phyloP scores from a whole-genome alignment of 2,113 vertebrate species.

The Octodon degus region DNA sequence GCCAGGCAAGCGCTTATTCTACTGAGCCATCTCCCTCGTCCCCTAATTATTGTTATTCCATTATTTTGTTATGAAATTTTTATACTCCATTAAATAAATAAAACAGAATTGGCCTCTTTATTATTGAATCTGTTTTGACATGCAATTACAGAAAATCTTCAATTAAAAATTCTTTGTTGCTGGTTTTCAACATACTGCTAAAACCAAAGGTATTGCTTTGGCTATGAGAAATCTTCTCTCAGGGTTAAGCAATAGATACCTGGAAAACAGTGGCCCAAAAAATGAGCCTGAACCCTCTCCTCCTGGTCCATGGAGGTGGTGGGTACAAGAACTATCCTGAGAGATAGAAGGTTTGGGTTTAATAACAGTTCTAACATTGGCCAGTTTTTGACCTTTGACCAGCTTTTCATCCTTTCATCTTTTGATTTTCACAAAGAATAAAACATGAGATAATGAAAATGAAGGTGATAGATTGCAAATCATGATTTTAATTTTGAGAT shows the following conservation, averaged over 20 bases:
- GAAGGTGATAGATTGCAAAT: background rate
- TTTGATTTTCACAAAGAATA: background rate
- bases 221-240: background rate
- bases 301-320: background rate
- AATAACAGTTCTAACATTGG: background rate
- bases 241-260: background rate
- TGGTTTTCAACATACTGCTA: slow-evolving; percentile 19
- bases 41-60: background rate
- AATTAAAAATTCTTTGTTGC: background rate
- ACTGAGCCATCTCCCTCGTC: too few relatives aligned
- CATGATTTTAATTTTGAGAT: background rate
- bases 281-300: background rate
- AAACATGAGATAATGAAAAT: background rate
- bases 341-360: background rate
- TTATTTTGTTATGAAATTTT: background rate
- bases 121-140: background rate
- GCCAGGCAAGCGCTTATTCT: too few relatives aligned
- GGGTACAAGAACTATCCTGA: background rate
- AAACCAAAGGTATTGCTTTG: background rate
- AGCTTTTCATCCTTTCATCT: background rate
- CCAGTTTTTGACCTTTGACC: background rate
- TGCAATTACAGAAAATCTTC: background rate
- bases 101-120: background rate
- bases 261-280: background rate
- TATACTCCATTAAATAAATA: background rate